Evolutionary conservation across 2,113 vertebrate genomes (phyloP).

Genomic region (Dipodomys merriami): DNA sequence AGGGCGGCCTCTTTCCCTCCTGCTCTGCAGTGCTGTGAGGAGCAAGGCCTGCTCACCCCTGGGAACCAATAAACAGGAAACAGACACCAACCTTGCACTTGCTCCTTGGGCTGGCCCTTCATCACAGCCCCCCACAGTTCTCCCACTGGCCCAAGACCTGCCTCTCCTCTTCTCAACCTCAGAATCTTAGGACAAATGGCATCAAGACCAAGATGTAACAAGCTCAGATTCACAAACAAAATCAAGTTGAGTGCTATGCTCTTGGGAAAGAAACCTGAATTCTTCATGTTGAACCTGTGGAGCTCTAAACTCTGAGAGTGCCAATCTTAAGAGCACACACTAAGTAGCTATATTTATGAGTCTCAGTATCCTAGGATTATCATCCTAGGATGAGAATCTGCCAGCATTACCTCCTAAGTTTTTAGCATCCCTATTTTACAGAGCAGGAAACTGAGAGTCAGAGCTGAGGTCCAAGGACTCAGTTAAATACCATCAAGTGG

Average conservation of each 20-base stretch:
- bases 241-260: not conserved
- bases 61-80: conserved; percentile 82
- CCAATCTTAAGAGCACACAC: not conserved
- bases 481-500: not conserved
- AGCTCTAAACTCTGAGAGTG: not conserved
- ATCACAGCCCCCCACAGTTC: not conserved
- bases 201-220: not conserved
- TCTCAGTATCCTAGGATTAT: not conserved
- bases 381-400: not conserved
- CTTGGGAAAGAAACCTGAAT: conserved; percentile 15
- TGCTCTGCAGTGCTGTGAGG: conserved; percentile 23
- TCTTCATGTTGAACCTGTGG: not conserved
- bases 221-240: conserved; percentile 10
- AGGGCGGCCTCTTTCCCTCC: conserved; percentile 41
- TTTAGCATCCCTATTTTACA: not conserved
- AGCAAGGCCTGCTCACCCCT: conserved; percentile 72
- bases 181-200: conserved; percentile 25
- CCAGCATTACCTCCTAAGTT: not conserved
- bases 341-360: not conserved
- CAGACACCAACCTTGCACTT: conserved; percentile 68
- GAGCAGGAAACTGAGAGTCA: conserved; percentile 24
- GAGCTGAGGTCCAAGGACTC: not conserved
- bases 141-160: conserved; percentile 10
- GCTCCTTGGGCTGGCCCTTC: conserved; percentile 23
- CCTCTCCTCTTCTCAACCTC: not conserved